A percentile compares a stretch with the other conserved stretches of the same genome.
Evolutionary conservation across 2,113 vertebrate species (phyloP).

Genomic region (Camelus bactrianus): DNA sequence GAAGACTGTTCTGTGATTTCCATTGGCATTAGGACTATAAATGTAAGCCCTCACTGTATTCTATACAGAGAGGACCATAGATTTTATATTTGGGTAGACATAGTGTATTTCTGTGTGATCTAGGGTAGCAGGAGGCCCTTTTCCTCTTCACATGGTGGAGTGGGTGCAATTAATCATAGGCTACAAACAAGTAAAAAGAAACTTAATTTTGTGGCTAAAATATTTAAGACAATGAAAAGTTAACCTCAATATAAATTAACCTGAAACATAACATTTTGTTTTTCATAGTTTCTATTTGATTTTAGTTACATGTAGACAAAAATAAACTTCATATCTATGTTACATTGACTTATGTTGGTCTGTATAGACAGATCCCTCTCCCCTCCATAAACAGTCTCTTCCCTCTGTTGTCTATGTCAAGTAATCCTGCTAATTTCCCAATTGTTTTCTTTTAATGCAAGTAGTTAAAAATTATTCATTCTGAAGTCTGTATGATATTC

Average conservation of each 20-base stretch:
- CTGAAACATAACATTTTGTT: neutral
- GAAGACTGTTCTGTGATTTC: constrained; percentile 5
- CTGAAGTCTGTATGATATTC: constrained; percentile 18
- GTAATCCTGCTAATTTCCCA: neutral
- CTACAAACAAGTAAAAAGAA: constrained; percentile 12
- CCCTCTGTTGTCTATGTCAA: neutral
- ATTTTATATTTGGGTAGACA: constrained; percentile 17
- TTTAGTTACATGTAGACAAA: neutral
- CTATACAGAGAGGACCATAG: neutral
- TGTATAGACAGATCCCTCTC: neutral
- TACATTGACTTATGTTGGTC: neutral
- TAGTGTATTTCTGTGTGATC: neutral
- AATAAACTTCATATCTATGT: neutral
- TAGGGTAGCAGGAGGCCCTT: neutral
- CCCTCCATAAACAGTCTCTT: neutral
- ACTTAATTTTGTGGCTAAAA: constrained; percentile 17
- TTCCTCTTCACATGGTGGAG: neutral
- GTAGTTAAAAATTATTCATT: neutral
- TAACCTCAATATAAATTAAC: constrained; percentile 15
- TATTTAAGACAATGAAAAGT: constrained; percentile 47
- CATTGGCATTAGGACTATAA: neutral
- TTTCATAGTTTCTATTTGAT: neutral
- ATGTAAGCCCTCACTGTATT: constrained; percentile 10
- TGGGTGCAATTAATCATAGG: neutral
- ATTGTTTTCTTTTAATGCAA: neutral